phyloP scores from a whole-genome alignment of 2,113 vertebrate species.

The Dermatemys mawii region DNA sequence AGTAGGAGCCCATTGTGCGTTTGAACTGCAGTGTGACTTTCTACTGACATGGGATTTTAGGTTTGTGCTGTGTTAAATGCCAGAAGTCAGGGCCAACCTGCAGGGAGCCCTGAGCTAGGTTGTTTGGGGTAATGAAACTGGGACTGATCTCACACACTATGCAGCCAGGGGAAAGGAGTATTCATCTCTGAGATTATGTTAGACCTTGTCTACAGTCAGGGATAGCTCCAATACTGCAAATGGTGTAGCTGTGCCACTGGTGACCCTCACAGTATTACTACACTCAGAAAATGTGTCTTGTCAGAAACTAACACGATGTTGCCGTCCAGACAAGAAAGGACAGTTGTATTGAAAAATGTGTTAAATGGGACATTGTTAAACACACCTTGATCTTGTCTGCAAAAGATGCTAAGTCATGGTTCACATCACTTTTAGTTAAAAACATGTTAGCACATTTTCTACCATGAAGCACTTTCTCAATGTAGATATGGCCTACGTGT shows the following conservation, averaged over 20 bases:
- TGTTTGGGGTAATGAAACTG: slow-evolving; percentile 18
- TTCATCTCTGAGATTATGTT: neutral
- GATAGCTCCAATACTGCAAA: neutral
- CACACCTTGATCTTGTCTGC: neutral
- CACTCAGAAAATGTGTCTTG: neutral
- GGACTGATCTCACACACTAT: neutral
- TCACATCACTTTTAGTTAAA: neutral
- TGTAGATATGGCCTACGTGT: neutral
- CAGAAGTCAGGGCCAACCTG: slow-evolving; percentile 18
- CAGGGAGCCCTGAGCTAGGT: slow-evolving; percentile 22
- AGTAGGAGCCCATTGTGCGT: slow-evolving; percentile 25
- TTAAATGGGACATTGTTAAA: neutral
- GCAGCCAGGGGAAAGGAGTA: neutral
- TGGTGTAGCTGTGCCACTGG: neutral
- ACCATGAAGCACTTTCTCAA: neutral
- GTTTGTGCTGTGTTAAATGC: neutral
- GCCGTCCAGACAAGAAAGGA: neutral
- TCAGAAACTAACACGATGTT: neutral
- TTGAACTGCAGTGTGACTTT: slow-evolving; percentile 55
- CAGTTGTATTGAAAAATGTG: neutral
- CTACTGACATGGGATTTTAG: slow-evolving; percentile 38
- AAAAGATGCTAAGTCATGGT: neutral
- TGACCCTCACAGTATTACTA: neutral
- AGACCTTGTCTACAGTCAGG: neutral
- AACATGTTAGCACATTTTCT: neutral